Base-by-base conservation (phyloP, 2,797 vertebrate species). In the Kryptopterus vitreolus region DNA sequence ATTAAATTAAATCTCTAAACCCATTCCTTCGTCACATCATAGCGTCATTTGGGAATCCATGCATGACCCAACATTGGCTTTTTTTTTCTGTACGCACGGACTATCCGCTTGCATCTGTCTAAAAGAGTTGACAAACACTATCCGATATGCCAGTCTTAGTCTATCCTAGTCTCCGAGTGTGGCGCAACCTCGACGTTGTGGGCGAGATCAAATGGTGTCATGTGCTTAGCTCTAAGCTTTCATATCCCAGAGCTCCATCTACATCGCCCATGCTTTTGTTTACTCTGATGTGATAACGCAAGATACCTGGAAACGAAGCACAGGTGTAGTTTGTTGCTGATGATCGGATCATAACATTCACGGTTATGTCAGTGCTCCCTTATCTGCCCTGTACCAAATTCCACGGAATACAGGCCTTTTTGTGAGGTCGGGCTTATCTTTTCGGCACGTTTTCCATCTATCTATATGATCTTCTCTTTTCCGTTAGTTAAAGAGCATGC, bases 121-220 rank as follows among this genome's bases (percentile, higher is more conserved):
- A 35, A 10, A 29, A 1, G 1, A 62, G 57, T 20, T 53, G 31
- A 70, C 43, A 80, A 68, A 59, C n/a, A 69, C 33, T 57, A 31
- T 18, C 74, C 16, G 59, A 46, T n/a, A n/a, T 38, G 43, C 26
- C 52, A 33, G 69, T 82, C 74, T 76, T 77, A 8, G n/a, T 81
- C 81, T 81, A 57, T 79, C 46, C 72, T 84, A 50, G 73, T 70
- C 68, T 26, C 13, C 7, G 22, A 50, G 38, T 77, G 71, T 86
- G 81, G 68, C 24, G 81, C 59, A 86, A 86, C 78, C 61, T 81
- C 77, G 11, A 69, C 38, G 24, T 78, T 35, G 52, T 84, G 80
- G 80, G 78, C 48, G 63, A 77, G 69, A 82, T 83, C 81, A 73
- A 43, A 78, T 85, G 74, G 65, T 81, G 78, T 81, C 78, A 84